phyloP scores from a whole-genome alignment of 2,113 vertebrate species.

The Ifrita kowaldi region DNA sequence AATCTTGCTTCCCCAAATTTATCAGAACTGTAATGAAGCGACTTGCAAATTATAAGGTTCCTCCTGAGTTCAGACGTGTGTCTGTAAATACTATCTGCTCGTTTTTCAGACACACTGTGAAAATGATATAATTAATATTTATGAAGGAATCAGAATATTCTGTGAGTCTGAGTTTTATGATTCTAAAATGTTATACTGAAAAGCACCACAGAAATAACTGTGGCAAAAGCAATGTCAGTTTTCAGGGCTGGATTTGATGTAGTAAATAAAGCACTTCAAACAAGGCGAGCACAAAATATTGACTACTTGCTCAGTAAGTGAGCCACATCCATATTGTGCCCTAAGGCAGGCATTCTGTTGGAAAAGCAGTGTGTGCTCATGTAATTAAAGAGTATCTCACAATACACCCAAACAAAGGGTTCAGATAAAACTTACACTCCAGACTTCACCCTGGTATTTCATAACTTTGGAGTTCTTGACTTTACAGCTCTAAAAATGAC shows the following conservation, averaged over 20 bases:
- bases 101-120: not conserved
- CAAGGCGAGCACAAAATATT: conserved; percentile 27
- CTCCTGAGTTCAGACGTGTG: not conserved
- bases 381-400: not conserved
- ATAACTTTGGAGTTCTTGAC: not conserved
- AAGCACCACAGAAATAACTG: not conserved
- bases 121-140: not conserved
- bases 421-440: not conserved
- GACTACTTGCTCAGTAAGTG: conserved; percentile 8
- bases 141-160: not conserved
- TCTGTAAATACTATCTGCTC: not conserved
- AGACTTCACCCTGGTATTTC: not conserved
- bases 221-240: not conserved
- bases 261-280: conserved; percentile 27
- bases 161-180: not conserved
- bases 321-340: conserved; percentile 12
- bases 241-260: not conserved
- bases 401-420: not conserved
- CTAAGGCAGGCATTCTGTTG: conserved; percentile 23
- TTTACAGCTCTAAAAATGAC: not conserved
- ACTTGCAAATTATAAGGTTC: not conserved
- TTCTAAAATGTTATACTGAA: not conserved
- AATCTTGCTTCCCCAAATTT: not conserved
- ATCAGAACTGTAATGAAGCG: not conserved
- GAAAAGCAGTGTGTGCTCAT: not conserved